Evolutionary conservation across 1,140 invertebrate genomes (phyloP).

Genomic region (Tribolium madens): DNA sequence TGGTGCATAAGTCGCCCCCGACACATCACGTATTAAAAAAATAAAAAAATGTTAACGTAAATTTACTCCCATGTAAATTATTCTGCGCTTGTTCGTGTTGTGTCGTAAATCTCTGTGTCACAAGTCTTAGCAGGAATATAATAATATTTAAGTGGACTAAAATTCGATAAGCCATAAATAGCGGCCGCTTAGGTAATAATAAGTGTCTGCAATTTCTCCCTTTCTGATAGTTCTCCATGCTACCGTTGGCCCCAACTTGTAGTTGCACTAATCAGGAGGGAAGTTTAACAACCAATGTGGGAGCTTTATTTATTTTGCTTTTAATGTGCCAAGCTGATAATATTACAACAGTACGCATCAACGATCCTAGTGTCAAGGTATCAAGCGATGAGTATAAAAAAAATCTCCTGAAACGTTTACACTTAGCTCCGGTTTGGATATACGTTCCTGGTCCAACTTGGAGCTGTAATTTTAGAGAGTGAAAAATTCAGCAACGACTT

Average conservation of each 20-base stretch:
- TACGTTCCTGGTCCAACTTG: constrained; percentile 11
- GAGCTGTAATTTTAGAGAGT: not conserved
- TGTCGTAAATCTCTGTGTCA: not conserved
- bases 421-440: constrained; percentile 8
- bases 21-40: not conserved
- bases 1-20: not conserved
- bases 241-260: constrained; percentile 5
- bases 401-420: not conserved
- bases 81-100: not conserved
- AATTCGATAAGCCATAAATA: constrained; percentile 18
- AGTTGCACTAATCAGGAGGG: constrained; percentile 25
- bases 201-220: constrained; percentile 4
- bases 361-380: constrained; percentile 3
- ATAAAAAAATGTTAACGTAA: not conserved
- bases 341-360: constrained; percentile 32
- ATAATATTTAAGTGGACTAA: not conserved
- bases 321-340: constrained; percentile 3
- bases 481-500: too few species aligned
- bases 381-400: not conserved
- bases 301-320: constrained; percentile 25
- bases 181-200: constrained; percentile 6
- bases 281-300: constrained; percentile 8
- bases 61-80: not conserved
- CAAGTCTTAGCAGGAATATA: not conserved
- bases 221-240: not conserved